These are phyloP conservation scores for Bathynomus jamesi DNA, from an alignment of 1,140 invertebrate genomes.

Conservation along the genomic window DNA sequence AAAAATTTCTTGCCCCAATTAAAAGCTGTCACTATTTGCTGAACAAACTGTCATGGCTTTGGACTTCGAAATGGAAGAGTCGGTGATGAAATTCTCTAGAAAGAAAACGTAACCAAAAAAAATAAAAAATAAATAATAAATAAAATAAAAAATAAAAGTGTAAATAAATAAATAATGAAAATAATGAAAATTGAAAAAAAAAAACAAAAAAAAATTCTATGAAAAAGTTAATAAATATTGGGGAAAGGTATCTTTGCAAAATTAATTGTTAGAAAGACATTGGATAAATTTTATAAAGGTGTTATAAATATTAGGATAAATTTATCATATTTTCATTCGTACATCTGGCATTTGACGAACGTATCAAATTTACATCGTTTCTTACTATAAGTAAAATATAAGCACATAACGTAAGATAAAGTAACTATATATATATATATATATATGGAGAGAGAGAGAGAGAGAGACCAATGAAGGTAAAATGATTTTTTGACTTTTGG, in stretches of 20 bases:
- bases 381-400: neutral
- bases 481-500: neutral
- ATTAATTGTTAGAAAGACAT: too few relatives aligned
- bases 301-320: too few relatives aligned
- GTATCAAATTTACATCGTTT: too few relatives aligned
- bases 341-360: neutral
- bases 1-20: neutral
- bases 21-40: neutral
- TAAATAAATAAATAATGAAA: neutral
- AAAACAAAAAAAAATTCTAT: too few relatives aligned
- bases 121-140: neutral
- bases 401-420: neutral
- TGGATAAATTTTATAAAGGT: too few relatives aligned
- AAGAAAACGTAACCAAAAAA: too few relatives aligned
- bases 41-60: neutral
- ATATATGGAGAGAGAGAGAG: neutral
- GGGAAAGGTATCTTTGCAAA: too few relatives aligned
- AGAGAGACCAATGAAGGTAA: neutral
- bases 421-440: neutral
- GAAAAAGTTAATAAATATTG: too few relatives aligned
- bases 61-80: neutral
- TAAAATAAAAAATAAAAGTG: neutral
- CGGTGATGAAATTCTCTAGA: neutral
- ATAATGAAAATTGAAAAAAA: neutral
- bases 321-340: neutral